Conservation (phyloP, 2,113 vertebrate genomes). For the Propithecus coquereli region DNA sequence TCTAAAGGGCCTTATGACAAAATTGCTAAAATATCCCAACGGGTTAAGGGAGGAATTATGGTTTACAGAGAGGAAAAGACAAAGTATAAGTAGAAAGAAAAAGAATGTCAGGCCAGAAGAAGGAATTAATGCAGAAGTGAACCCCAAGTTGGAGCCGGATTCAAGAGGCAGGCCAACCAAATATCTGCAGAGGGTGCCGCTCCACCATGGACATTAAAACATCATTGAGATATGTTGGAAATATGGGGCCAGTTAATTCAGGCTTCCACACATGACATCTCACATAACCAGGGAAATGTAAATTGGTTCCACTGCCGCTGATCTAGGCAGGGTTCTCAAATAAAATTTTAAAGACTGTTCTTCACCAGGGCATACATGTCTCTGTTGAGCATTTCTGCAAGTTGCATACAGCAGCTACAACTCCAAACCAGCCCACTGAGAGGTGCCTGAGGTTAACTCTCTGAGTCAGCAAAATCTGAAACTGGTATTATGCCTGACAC, state of each 20-base stretch:
- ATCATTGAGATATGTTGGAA: background rate
- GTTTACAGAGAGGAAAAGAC: background rate
- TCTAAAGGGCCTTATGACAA: background rate
- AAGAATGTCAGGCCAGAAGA: background rate
- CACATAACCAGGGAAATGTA: background rate
- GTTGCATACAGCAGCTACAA: background rate
- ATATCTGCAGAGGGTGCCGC: fast-evolving
- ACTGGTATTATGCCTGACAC: background rate
- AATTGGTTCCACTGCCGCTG: background rate
- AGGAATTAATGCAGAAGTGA: background rate
- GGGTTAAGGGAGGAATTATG: background rate
- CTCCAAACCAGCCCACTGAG: background rate
- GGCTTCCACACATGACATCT: background rate
- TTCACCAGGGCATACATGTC: background rate
- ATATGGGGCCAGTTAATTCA: background rate
- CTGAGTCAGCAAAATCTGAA: conserved; percentile 3
- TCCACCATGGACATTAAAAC: background rate
- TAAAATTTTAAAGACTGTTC: background rate
- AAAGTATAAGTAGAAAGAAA: background rate
- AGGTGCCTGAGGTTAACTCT: background rate
- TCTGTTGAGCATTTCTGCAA: background rate
- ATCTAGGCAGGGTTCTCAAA: background rate
- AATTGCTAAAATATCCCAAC: background rate
- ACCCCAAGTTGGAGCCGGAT: background rate
- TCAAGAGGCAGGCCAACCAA: background rate